Percentiles rank a stretch among this genome's conserved stretches.
Conservation (phyloP, 2,888 invertebrate species). For the Ormyrus thymus region DNA sequence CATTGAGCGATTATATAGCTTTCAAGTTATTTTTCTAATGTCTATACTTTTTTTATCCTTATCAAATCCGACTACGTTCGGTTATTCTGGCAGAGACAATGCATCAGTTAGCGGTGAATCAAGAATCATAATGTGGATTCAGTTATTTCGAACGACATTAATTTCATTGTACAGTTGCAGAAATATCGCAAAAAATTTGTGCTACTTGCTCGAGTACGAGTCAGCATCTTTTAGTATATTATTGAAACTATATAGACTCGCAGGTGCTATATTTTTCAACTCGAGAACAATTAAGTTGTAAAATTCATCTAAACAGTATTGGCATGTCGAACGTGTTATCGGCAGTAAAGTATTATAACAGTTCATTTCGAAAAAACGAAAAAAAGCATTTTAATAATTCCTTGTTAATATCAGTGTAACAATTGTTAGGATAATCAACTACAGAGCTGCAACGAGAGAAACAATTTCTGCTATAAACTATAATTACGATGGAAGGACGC, state of each 20-base stretch:
- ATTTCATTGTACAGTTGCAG: constrained; percentile 37
- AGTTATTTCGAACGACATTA: constrained; percentile 2
- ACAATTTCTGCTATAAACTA: constrained; percentile 35
- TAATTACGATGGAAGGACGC: constrained; percentile 44
- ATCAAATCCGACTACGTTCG: constrained; percentile 22
- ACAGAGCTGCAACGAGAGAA: constrained; percentile 24
- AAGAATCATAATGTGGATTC: constrained; percentile 11
- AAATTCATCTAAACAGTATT: constrained; percentile 29
- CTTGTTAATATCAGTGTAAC: constrained; percentile 29
- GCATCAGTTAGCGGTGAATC: background rate
- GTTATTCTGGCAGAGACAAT: constrained; percentile 9
- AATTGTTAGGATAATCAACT: constrained; percentile 26
- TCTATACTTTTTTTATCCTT: constrained; percentile 53
- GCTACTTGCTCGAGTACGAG: constrained; percentile 25
- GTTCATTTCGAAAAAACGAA: constrained; percentile 6
- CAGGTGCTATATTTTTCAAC: constrained; percentile 26
- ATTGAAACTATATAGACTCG: constrained; percentile 16
- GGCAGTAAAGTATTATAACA: constrained; percentile 23
- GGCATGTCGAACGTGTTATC: constrained; percentile 31
- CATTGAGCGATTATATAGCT: constrained; percentile 67
- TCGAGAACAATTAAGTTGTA: constrained; percentile 30
- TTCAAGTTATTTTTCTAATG: constrained; percentile 62
- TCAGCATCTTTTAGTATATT: constrained; percentile 17
- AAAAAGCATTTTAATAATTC: constrained; percentile 22
- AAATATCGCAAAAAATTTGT: constrained; percentile 37